Evolutionary conservation across 2,888 invertebrate genomes (phyloP).

Genomic region (Tinea trinotella): DNA sequence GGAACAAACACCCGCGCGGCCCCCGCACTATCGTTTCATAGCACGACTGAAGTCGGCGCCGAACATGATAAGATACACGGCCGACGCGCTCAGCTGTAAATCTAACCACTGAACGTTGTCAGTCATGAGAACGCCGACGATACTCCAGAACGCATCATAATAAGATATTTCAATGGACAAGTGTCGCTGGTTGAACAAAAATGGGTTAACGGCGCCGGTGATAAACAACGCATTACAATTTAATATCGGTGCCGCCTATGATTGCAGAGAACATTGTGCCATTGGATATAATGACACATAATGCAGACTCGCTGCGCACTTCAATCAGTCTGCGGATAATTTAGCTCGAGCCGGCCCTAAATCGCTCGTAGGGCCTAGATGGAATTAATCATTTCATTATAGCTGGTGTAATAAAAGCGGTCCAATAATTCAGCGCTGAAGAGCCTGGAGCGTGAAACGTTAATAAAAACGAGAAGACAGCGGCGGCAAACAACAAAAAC

Average conservation of each 20-base stretch:
- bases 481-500: constrained; percentile 71
- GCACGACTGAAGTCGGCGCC: constrained; percentile 10
- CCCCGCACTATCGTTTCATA: constrained; percentile 19
- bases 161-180: constrained; percentile 25
- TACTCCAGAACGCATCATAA: constrained; percentile 37
- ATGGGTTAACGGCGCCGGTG: not conserved
- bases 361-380: not conserved
- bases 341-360: constrained; percentile 26
- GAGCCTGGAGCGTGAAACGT: constrained; percentile 59
- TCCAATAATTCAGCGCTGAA: constrained; percentile 26
- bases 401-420: constrained; percentile 4
- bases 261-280: constrained; percentile 58
- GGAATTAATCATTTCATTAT: constrained; percentile 2
- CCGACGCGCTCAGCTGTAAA: constrained; percentile 23
- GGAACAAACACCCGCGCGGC: constrained; percentile 26
- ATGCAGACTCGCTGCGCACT: constrained; percentile 43
- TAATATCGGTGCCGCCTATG: constrained; percentile 51
- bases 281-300: constrained; percentile 64
- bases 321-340: not conserved
- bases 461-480: constrained; percentile 45
- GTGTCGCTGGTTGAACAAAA: not conserved
- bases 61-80: constrained; percentile 18
- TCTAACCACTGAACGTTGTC: constrained; percentile 26
- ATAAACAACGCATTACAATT: constrained; percentile 53
- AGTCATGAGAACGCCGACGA: not conserved